These are phyloP conservation scores for Lethocerus indicus DNA, from an alignment of 1,140 invertebrate genomes.

Conservation along the genomic window DNA sequence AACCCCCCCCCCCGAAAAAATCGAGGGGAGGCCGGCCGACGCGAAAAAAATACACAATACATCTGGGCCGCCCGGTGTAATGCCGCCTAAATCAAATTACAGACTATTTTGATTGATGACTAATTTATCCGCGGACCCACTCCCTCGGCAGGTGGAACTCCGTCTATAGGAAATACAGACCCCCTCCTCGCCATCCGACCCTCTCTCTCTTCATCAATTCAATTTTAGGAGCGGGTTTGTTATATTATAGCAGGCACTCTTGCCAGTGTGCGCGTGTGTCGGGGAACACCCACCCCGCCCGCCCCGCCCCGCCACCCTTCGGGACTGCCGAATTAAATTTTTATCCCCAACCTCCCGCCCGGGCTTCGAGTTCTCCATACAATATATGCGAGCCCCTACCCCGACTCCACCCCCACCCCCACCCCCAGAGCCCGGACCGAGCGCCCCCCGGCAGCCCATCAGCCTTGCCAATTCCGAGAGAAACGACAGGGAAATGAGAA, in stretches of 20 bases:
- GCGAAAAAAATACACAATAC: slow-evolving; percentile 13
- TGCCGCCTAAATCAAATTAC: slow-evolving; percentile 15
- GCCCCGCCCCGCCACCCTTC: neutral
- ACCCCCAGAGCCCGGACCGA: too few species aligned
- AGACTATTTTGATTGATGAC: slow-evolving; percentile 16
- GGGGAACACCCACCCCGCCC: neutral
- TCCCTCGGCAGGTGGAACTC: too few species aligned
- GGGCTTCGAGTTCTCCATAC: too few species aligned
- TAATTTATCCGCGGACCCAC: slow-evolving; percentile 14
- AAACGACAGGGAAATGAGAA: slow-evolving; percentile 3
- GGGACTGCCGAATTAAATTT: slow-evolving; percentile 8
- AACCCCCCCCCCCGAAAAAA: slow-evolving; percentile 2
- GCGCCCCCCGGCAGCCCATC: too few species aligned
- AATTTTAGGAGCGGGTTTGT: too few species aligned
- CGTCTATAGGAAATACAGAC: too few species aligned
- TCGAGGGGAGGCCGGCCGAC: neutral
- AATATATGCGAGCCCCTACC: too few species aligned
- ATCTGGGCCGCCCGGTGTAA: slow-evolving; percentile 14
- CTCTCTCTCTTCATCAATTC: too few species aligned
- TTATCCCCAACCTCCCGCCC: too few species aligned
- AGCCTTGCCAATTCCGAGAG: neutral
- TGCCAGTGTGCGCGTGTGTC: neutral
- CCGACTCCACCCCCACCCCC: too few species aligned
- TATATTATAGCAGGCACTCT: too few species aligned
- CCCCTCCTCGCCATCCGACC: too few species aligned